A percentile compares a stretch with the other conserved stretches of the same genome.
phyloP scores from a whole-genome alignment of 2,113 vertebrate species.

The Corapipo altera region DNA sequence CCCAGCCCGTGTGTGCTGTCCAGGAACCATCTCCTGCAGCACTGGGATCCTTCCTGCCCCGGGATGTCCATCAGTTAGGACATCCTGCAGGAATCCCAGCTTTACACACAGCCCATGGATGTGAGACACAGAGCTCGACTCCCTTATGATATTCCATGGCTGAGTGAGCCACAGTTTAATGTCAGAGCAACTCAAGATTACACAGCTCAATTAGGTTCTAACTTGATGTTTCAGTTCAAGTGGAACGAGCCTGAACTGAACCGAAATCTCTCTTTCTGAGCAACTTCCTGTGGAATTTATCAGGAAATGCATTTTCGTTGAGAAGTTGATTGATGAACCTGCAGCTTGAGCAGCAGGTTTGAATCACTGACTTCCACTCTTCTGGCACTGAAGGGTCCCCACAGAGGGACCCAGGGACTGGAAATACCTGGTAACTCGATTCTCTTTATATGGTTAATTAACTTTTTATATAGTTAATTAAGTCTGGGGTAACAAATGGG shows the following conservation, averaged over 20 bases:
- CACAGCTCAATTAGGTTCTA: background rate
- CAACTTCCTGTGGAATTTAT: background rate
- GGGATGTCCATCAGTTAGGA: background rate
- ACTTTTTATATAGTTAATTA: background rate
- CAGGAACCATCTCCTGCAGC: background rate
- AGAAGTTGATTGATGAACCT: background rate
- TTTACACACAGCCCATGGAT: background rate
- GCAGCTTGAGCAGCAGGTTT: background rate
- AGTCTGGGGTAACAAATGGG: background rate
- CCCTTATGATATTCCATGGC: background rate
- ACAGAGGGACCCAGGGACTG: background rate
- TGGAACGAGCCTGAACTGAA: background rate
- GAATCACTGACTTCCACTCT: background rate
- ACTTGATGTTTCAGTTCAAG: background rate
- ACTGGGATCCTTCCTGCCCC: background rate
- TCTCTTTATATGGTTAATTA: background rate
- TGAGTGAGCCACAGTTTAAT: background rate
- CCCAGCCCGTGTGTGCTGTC: fast-evolving
- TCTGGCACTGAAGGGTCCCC: background rate
- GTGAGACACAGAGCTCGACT: background rate
- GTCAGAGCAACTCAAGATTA: background rate
- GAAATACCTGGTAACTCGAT: background rate
- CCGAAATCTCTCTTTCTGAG: background rate
- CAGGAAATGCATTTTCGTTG: background rate
- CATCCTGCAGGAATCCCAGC: background rate